Evolutionary conservation across 1,140 invertebrate species (phyloP), one percentile per base, ranked within the genome.

Genomic region (Aphis gossypii): DNA sequence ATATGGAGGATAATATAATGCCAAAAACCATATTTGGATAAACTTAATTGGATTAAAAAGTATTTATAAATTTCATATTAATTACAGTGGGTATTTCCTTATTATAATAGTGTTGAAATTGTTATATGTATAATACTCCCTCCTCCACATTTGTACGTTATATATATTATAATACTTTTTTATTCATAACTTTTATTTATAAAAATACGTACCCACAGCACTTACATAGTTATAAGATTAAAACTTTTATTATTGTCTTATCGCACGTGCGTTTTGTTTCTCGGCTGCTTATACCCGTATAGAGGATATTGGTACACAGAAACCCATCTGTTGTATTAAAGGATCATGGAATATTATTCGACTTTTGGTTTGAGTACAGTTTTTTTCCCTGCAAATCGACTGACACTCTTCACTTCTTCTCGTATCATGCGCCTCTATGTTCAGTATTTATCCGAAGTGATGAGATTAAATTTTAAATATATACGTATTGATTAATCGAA

Each of bases 231-330:
- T 18, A 88, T 86, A 18, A 20, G 46, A 51, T 88, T 88, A 54
- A 88, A 88, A 88, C 46, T 88, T 88, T 20, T 88, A 46, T 51
- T 88, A 30, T 51, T 51, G n/a, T 51, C 87, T 88, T 88, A 88
- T 88, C 8, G 25, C 48, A 88, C 87, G 87, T 51, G 46, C 48
- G 18, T 54, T 48, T 90, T 41, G 88, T 89, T 89, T 41, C 51
- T 30, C 8, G 35, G 35, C 2, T 38, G 35, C 38, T 41, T 6
- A 4, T 51, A 30, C 35, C 38, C 23, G 54, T 25, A 60, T 90
- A 90, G 18, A 90, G 23, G 51, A 90, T 90, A 41, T 60, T 60
- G 51, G 35, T 88, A n/a, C 48, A 35, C 38, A 35, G n/a, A 38
- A 88, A 90, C 35, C 38, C 51, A 30, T 41, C 23, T 56, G 38